These are phyloP conservation scores for Automeris io DNA, from an alignment of 2,888 invertebrate species.

Conservation along the genomic window DNA sequence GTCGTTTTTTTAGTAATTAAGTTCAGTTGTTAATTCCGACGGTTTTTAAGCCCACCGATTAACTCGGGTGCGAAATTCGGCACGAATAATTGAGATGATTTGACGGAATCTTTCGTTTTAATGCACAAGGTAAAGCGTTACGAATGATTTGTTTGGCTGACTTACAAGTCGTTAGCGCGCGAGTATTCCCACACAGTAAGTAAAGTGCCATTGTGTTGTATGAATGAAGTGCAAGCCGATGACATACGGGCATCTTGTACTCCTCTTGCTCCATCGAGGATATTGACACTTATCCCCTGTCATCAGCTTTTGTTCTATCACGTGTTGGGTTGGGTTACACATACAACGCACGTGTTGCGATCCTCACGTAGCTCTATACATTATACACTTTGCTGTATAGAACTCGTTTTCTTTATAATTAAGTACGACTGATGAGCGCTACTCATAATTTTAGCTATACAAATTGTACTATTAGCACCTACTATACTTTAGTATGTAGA, in stretches of 20 bases:
- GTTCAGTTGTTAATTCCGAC: slow-evolving; percentile 51
- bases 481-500: no score
- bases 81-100: slow-evolving; percentile 19
- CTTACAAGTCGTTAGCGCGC: slow-evolving; percentile 1
- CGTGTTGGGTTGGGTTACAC: slow-evolving; percentile 63
- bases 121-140: slow-evolving; percentile 1
- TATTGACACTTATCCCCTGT: slow-evolving; percentile 68
- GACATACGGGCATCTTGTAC: slow-evolving; percentile 70
- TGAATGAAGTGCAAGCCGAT: slow-evolving; percentile 57
- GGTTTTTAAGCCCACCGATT: slow-evolving; percentile 32
- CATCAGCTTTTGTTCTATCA: slow-evolving; percentile 58
- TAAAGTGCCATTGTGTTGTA: slow-evolving; percentile 51
- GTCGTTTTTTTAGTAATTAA: slow-evolving; percentile 51
- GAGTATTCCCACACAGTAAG: slow-evolving; percentile 46
- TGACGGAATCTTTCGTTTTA: slow-evolving; percentile 7
- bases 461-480: no score
- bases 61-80: slow-evolving; percentile 23
- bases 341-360: slow-evolving; percentile 47
- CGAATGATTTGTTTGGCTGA: slow-evolving; percentile 7
- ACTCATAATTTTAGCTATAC: no score
- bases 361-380: slow-evolving; percentile 2
- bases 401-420: background rate
- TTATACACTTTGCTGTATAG: background rate
- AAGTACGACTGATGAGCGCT: background rate
- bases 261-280: slow-evolving; percentile 50